A percentile compares a stretch with the other conserved stretches of the same genome.
Evolutionary conservation across 2,888 invertebrate species (phyloP).

Genomic region (Hanleya hanleyi): DNA sequence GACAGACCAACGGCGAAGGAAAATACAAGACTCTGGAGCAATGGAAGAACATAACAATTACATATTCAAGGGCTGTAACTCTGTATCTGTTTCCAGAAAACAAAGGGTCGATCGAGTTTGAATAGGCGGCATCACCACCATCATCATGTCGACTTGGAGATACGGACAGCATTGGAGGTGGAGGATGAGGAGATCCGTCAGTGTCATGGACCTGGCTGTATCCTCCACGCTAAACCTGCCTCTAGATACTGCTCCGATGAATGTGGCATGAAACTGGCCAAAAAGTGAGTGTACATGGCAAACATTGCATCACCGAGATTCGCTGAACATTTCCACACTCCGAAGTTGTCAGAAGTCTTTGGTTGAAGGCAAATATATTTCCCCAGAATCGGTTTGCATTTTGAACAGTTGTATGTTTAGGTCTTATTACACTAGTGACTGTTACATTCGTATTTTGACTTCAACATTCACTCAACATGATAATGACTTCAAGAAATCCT

Average conservation of each 20-base stretch:
- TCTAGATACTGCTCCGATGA: constrained; percentile 96
- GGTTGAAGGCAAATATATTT: no score
- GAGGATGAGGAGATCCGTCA: constrained; percentile 77
- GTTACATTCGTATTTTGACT: no score
- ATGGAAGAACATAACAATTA: no score
- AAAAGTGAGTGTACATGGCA: constrained; percentile 45
- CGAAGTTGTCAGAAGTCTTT: not conserved
- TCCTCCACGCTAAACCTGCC: constrained; percentile 82
- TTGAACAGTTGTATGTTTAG: no score
- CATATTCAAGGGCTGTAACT: no score
- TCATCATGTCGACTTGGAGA: not conserved
- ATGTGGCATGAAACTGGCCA: constrained; percentile 91
- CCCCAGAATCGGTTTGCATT: no score
- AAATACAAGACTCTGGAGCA: no score
- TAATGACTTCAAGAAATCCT: no score
- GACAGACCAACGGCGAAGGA: no score
- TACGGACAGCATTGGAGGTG: constrained; percentile 15
- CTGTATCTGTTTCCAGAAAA: no score
- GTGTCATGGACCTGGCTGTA: constrained; percentile 94
- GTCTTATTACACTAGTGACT: no score
- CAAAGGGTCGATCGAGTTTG: not conserved
- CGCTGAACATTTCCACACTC: not conserved
- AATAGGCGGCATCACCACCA: not conserved
- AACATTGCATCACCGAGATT: not conserved
- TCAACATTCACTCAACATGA: no score